These are phyloP conservation scores for Heliornis fulica DNA, from an alignment of 2,113 vertebrate genomes.

Conservation along the genomic window DNA sequence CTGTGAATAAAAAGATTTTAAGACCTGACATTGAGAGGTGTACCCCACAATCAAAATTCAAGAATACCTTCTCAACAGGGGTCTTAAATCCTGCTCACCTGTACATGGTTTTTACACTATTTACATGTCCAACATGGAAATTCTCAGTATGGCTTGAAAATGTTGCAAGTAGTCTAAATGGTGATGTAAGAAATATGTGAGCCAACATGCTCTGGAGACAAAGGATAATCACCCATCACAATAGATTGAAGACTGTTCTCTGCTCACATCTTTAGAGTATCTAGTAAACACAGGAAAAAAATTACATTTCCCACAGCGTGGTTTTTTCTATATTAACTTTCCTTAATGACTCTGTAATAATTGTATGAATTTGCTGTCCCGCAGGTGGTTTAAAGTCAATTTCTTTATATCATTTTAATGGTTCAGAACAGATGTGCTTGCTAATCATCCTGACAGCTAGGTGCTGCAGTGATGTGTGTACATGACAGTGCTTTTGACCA, in stretches of 20 bases:
- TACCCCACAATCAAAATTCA: not conserved
- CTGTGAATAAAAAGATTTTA: not conserved
- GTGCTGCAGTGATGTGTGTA: not conserved
- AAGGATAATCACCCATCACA: not conserved
- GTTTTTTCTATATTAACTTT: conserved; percentile 27
- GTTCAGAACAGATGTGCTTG: conserved; percentile 37
- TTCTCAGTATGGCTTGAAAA: not conserved
- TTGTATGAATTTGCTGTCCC: conserved; percentile 29
- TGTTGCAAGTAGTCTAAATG: not conserved
- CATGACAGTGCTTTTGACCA: not conserved
- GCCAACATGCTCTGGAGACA: not conserved
- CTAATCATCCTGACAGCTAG: conserved; percentile 40
- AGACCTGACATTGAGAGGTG: not conserved
- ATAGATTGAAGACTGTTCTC: not conserved
- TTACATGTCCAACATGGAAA: not conserved
- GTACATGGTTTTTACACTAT: not conserved
- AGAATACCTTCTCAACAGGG: not conserved
- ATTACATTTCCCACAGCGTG: not conserved
- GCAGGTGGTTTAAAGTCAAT: conserved; percentile 55
- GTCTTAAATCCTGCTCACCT: not conserved
- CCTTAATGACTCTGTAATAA: conserved; percentile 36
- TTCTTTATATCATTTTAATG: conserved; percentile 55
- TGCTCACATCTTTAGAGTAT: not conserved
- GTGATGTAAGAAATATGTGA: not conserved
- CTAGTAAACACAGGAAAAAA: not conserved